Evolutionary conservation across 2,888 invertebrate genomes (phyloP).

Genomic region (Nycteola revayana): DNA sequence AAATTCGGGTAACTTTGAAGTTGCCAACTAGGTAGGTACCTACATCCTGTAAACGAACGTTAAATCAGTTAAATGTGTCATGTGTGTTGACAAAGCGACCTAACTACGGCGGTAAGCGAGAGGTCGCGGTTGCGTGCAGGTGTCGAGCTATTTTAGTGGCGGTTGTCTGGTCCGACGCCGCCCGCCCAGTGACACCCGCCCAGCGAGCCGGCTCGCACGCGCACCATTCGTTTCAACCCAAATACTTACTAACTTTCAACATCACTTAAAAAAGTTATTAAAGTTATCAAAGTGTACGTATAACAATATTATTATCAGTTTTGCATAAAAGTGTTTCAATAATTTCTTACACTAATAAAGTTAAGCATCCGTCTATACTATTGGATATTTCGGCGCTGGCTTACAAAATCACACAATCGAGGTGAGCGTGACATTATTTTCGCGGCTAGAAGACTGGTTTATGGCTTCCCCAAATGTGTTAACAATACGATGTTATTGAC

Average conservation of each 20-base stretch:
- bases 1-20: slow-evolving; percentile 3
- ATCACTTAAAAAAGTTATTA: slow-evolving; percentile 21
- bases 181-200: slow-evolving; percentile 62
- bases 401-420: slow-evolving; percentile 38
- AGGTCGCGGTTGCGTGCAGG: slow-evolving; percentile 70
- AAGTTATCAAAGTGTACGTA: background rate
- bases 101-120: slow-evolving; percentile 52
- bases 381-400: slow-evolving; percentile 28
- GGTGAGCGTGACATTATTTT: slow-evolving; percentile 56
- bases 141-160: slow-evolving; percentile 73
- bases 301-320: too few species aligned
- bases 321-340: too few species aligned
- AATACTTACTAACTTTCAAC: slow-evolving; percentile 18
- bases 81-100: slow-evolving; percentile 61
- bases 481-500: too few species aligned
- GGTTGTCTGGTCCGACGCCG: slow-evolving; percentile 49
- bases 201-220: slow-evolving; percentile 41
- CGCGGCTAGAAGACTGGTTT: slow-evolving; percentile 30
- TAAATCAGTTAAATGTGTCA: slow-evolving; percentile 33
- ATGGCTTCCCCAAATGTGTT: slow-evolving; percentile 18
- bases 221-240: slow-evolving; percentile 13
- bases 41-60: slow-evolving; percentile 10
- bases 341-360: slow-evolving; percentile 3
- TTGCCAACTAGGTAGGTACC: too few species aligned
- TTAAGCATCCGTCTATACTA: slow-evolving; percentile 15